phyloP scores from a whole-genome alignment of 1,140 invertebrate genomes.

The Drosophila gunungcola region DNA sequence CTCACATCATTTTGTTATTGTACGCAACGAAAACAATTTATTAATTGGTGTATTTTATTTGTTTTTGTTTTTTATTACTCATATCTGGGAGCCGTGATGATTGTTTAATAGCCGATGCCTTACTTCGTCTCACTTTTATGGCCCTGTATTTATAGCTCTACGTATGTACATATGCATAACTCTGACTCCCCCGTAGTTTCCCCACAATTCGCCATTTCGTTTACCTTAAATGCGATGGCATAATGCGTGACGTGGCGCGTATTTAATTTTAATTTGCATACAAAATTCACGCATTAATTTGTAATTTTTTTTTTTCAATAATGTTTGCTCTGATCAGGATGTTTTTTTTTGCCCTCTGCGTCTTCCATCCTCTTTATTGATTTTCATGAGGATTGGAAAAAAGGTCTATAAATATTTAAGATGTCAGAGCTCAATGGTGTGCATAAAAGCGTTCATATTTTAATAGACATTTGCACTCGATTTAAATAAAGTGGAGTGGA shows the following conservation, averaged over 20 bases:
- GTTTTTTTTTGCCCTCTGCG: background rate
- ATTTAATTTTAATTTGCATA: slow-evolving; percentile 76
- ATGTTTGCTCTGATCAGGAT: slow-evolving; percentile 20
- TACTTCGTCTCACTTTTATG: slow-evolving; percentile 53
- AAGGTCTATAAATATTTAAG: slow-evolving; percentile 69
- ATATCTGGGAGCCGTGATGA: slow-evolving; percentile 70
- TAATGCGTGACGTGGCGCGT: slow-evolving; percentile 65
- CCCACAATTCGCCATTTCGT: slow-evolving; percentile 5
- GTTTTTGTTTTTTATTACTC: slow-evolving; percentile 57
- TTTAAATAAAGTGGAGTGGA: slow-evolving; percentile 5
- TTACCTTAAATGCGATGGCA: slow-evolving; percentile 40
- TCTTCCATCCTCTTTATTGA: slow-evolving; percentile 39
- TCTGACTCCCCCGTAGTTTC: too few relatives aligned
- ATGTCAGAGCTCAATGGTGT: slow-evolving; percentile 54
- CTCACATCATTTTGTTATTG: slow-evolving; percentile 20
- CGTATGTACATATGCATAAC: slow-evolving; percentile 5
- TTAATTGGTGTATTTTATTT: slow-evolving; percentile 50
- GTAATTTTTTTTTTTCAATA: slow-evolving; percentile 51
- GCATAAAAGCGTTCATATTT: slow-evolving; percentile 51
- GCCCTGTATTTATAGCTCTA: slow-evolving; percentile 27
- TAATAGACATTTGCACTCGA: slow-evolving; percentile 36
- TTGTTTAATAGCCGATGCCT: slow-evolving; percentile 69
- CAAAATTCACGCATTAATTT: slow-evolving; percentile 67
- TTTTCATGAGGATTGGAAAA: slow-evolving; percentile 31
- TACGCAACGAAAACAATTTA: slow-evolving; percentile 41